A percentile compares a stretch with the other conserved stretches of the same genome.
These are phyloP conservation scores for Clostera curtula DNA, from an alignment of 2,888 invertebrate species.

Conservation along the genomic window DNA sequence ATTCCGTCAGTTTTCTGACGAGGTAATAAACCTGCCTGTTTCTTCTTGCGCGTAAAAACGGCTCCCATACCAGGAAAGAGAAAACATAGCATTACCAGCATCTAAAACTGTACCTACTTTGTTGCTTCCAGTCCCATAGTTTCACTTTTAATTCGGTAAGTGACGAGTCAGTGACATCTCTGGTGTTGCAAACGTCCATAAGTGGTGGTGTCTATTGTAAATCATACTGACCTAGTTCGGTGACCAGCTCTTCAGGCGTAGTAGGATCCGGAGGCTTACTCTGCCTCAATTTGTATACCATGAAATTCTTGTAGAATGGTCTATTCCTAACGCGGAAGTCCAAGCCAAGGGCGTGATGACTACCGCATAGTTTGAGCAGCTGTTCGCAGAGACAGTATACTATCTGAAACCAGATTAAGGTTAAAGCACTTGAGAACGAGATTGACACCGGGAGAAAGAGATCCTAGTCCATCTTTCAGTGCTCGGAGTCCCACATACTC, in stretches of 20 bases:
- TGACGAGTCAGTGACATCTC: not conserved
- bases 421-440: too few relatives aligned
- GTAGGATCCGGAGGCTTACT: constrained; percentile 42
- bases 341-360: constrained; percentile 70
- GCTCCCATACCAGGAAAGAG: too few relatives aligned
- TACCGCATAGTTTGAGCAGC: constrained; percentile 80
- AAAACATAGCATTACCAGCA: too few relatives aligned
- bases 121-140: too few relatives aligned
- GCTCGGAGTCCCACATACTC: too few relatives aligned
- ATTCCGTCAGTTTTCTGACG: too few relatives aligned
- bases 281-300: constrained; percentile 57
- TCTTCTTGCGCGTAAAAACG: too few relatives aligned
- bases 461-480: too few relatives aligned
- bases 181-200: not conserved
- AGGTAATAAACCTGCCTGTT: too few relatives aligned
- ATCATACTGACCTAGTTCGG: constrained; percentile 22
- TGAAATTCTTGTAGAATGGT: constrained; percentile 76
- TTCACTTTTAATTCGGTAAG: too few relatives aligned
- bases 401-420: constrained; percentile 76
- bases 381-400: constrained; percentile 86
- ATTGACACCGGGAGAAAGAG: too few relatives aligned
- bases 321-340: constrained; percentile 69
- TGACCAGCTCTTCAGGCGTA: constrained; percentile 38
- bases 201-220: not conserved
- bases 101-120: too few relatives aligned